Conservation (phyloP, 2,797 vertebrate genomes). For the Ptychobarbus kaznakovi region DNA sequence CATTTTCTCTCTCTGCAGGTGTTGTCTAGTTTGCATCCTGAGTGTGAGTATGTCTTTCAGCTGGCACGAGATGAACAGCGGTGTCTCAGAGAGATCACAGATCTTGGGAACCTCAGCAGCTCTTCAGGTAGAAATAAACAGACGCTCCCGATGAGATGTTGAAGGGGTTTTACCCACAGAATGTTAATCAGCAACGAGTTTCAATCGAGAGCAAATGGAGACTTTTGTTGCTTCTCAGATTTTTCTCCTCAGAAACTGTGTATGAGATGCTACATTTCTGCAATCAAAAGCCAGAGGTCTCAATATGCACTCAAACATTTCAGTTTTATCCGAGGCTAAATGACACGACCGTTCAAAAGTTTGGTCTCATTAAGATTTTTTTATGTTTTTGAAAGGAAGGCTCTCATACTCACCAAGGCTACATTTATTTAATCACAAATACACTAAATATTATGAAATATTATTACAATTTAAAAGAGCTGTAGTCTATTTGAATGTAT, state of each 20-base stretch:
- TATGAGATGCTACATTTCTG: neutral
- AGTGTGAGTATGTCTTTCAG: conserved; percentile 82
- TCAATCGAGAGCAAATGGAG: neutral
- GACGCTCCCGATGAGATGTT: neutral
- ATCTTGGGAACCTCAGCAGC: conserved; percentile 62
- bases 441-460: neutral
- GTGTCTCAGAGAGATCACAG: conserved; percentile 73
- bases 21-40: conserved; percentile 76
- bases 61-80: conserved; percentile 74
- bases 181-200: neutral
- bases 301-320: neutral
- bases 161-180: neutral
- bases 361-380: neutral
- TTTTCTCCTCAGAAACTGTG: neutral
- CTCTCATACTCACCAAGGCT: too few relatives aligned
- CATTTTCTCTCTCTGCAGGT: conserved; percentile 61
- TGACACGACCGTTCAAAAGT: neutral
- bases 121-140: conserved; percentile 38
- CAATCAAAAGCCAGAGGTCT: neutral
- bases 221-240: neutral
- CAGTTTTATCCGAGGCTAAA: neutral
- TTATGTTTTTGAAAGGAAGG: neutral
- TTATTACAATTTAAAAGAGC: neutral
- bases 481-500: too few relatives aligned
- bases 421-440: neutral